Evolutionary conservation across 1,140 invertebrate species (phyloP).

Genomic region (Drosophila ercepeae): DNA sequence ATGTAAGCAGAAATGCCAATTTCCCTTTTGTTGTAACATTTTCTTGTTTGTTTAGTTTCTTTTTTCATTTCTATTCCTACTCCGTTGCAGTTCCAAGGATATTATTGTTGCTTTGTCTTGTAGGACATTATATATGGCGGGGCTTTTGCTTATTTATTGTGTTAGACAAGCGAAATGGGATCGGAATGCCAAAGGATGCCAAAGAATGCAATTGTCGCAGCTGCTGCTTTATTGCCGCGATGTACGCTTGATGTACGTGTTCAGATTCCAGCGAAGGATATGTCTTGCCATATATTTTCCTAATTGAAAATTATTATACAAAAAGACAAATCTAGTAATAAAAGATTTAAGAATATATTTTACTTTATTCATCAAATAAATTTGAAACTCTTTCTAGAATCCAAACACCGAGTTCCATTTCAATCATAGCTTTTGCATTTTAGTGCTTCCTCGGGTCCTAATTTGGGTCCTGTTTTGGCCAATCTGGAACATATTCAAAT

Average conservation of each 20-base stretch:
- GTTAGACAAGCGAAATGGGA: constrained; percentile 30
- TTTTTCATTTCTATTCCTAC: constrained; percentile 7
- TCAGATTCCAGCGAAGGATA: not conserved
- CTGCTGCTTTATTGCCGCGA: constrained; percentile 37
- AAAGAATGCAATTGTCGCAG: constrained; percentile 41
- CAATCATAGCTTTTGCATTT: too few species aligned
- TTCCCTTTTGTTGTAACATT: constrained; percentile 23
- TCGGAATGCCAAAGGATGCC: constrained; percentile 19
- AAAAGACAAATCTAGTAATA: not conserved
- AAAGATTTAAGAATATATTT: too few species aligned
- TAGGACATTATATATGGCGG: constrained; percentile 35
- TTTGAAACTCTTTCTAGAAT: too few species aligned
- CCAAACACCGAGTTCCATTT: too few species aligned
- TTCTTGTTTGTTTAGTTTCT: constrained; percentile 14
- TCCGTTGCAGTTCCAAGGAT: constrained; percentile 9
- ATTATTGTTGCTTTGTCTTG: constrained; percentile 19
- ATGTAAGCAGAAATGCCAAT: constrained; percentile 51
- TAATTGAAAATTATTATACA: not conserved
- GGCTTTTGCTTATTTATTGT: constrained; percentile 43
- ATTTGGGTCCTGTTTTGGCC: not conserved
- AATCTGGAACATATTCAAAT: not conserved
- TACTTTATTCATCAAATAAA: too few species aligned
- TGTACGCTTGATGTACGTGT: constrained; percentile 29
- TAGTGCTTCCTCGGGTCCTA: too few species aligned
- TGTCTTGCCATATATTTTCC: not conserved